phyloP scores from a whole-genome alignment of 1,140 invertebrate genomes.

The Bombus breviceps region DNA sequence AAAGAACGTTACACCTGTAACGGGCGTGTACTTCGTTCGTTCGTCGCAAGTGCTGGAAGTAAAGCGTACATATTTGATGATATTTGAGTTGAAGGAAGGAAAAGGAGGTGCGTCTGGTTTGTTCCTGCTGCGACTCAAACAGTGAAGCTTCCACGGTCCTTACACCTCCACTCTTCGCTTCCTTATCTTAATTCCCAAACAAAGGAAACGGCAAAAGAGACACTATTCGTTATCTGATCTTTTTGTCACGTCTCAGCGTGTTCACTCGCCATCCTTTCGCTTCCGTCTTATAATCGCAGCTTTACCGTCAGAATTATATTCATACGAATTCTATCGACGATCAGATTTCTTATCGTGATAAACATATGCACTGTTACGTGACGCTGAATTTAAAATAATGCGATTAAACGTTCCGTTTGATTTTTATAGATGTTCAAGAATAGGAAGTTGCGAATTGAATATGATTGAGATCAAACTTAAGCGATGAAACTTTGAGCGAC shows the following conservation, averaged over 20 bases:
- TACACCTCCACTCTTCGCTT: not conserved
- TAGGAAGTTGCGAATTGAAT: not conserved
- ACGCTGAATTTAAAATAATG: not conserved
- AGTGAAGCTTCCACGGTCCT: slow-evolving; percentile 46
- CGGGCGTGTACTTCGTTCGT: not conserved
- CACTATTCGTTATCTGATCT: slow-evolving; percentile 65
- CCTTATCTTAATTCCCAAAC: slow-evolving; percentile 70
- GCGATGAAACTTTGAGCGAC: no score
- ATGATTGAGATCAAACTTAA: not conserved
- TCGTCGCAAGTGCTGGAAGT: slow-evolving; percentile 36
- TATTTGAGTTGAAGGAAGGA: slow-evolving; percentile 62
- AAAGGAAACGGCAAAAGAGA: slow-evolving; percentile 61
- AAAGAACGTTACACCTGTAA: not conserved
- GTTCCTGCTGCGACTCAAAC: slow-evolving; percentile 68
- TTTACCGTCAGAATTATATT: not conserved
- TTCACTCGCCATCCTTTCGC: slow-evolving; percentile 29
- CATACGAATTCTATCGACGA: no score
- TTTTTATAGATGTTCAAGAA: not conserved
- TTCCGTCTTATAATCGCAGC: slow-evolving; percentile 57
- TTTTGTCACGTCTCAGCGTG: slow-evolving; percentile 33
- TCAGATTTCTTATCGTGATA: no score
- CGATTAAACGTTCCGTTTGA: not conserved
- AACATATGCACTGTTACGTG: not conserved
- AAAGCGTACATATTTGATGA: slow-evolving; percentile 59
- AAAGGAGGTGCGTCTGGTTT: slow-evolving; percentile 67